Evolutionary conservation across 2,888 invertebrate species (phyloP).

Genomic region (Notocelia uddmanniana): DNA sequence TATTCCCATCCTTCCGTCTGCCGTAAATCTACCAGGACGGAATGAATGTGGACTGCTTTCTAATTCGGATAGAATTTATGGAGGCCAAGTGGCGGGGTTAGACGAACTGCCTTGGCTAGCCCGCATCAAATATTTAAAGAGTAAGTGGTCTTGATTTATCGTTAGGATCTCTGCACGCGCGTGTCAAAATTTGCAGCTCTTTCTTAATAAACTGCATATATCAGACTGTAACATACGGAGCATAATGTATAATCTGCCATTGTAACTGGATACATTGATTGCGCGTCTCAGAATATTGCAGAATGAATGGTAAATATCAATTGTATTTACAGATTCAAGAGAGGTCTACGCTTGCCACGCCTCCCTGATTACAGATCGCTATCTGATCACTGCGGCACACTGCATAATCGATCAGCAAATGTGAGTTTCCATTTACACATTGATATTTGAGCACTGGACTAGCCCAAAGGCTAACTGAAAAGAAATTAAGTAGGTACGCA

Average conservation of each 20-base stretch:
- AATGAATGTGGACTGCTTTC: constrained; percentile 63
- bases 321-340: constrained; percentile 54
- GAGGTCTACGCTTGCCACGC: constrained; percentile 75
- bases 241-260: neutral
- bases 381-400: constrained; percentile 86
- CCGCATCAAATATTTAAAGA: constrained; percentile 78
- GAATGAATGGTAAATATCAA: neutral
- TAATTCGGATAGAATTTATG: constrained; percentile 72
- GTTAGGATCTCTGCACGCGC: too few species aligned
- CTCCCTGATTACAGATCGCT: constrained; percentile 81
- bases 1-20: neutral
- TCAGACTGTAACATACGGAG: neutral
- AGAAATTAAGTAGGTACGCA: too few species aligned
- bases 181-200: neutral
- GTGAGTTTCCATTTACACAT: constrained; percentile 50
- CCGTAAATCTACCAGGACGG: constrained; percentile 54
- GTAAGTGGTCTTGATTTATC: constrained; percentile 46
- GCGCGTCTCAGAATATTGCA: neutral
- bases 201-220: neutral
- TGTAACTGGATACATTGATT: neutral
- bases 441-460: neutral
- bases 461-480: too few species aligned
- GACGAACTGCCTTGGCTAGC: constrained; percentile 88
- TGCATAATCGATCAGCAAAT: constrained; percentile 69
- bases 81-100: constrained; percentile 79